phyloP scores from a whole-genome alignment of 2,888 invertebrate species.

The Rhagonycha fulva region DNA sequence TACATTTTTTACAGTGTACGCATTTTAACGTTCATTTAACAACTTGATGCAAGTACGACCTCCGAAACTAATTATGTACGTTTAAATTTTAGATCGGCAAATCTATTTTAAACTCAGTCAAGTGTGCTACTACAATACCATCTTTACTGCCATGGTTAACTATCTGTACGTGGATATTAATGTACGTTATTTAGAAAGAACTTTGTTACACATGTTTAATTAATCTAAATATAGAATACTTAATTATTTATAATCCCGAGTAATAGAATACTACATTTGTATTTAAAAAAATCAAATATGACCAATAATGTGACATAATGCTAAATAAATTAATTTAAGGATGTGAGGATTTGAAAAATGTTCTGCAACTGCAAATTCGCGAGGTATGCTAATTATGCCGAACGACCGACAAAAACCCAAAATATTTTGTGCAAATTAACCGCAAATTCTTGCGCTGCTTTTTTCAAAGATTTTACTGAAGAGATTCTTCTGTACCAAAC shows the following conservation, averaged over 20 bases:
- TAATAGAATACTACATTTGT: not conserved
- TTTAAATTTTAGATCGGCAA: slow-evolving; percentile 3
- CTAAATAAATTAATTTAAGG: not conserved
- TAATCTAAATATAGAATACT: not conserved
- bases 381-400: not conserved
- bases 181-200: not conserved
- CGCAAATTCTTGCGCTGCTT: too few species aligned
- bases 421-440: not conserved
- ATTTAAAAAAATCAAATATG: not conserved
- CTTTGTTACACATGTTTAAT: not conserved
- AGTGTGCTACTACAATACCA: slow-evolving; percentile 2
- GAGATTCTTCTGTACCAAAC: too few species aligned
- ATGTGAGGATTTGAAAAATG: not conserved
- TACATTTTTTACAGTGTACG: not conserved
- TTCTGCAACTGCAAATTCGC: not conserved
- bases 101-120: slow-evolving; percentile 4
- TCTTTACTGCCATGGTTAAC: slow-evolving; percentile 2
- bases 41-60: slow-evolving; percentile 1
- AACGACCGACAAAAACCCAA: not conserved
- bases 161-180: not conserved
- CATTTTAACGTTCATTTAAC: not conserved
- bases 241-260: not conserved
- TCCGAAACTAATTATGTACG: slow-evolving; percentile 4
- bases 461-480: too few species aligned
- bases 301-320: not conserved